A percentile compares a stretch with the other conserved stretches of the same genome.
Conservation (phyloP, 1,140 invertebrate species). For the Drosophila kepulauana region DNA sequence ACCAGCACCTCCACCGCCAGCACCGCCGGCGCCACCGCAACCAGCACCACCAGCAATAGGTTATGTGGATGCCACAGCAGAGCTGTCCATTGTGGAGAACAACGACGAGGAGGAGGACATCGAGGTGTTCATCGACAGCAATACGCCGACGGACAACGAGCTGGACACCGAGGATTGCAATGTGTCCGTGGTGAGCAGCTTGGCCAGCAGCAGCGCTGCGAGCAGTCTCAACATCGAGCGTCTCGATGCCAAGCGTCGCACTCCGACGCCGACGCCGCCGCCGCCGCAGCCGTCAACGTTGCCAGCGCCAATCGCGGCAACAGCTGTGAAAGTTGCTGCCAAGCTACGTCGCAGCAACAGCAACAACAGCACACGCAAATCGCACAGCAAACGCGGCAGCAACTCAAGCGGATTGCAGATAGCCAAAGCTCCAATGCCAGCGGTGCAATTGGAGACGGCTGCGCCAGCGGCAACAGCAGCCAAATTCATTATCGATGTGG, state of each 20-base stretch:
- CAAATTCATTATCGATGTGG: slow-evolving; percentile 91
- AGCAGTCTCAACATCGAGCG: slow-evolving; percentile 84
- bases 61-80: slow-evolving; percentile 3
- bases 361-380: slow-evolving; percentile 3
- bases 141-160: slow-evolving; percentile 84
- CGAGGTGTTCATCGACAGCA: slow-evolving; percentile 80
- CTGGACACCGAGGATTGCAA: slow-evolving; percentile 64
- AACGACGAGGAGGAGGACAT: slow-evolving; percentile 73
- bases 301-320: neutral
- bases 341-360: slow-evolving; percentile 23
- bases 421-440: slow-evolving; percentile 59
- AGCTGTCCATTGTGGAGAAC: neutral
- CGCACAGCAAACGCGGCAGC: slow-evolving; percentile 7
- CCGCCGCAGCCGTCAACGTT: neutral
- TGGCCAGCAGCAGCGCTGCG: slow-evolving; percentile 79
- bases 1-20: slow-evolving; percentile 25
- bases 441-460: slow-evolving; percentile 28
- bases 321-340: neutral
- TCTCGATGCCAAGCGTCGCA: slow-evolving; percentile 31
- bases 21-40: neutral
- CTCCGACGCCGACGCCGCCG: slow-evolving; percentile 5
- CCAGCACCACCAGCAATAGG: neutral
- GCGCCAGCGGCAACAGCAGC: slow-evolving; percentile 33
- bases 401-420: slow-evolving; percentile 50
- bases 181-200: slow-evolving; percentile 72